Base-by-base conservation (phyloP, 2,888 invertebrate genomes). In the Terebella lapidaria region DNA sequence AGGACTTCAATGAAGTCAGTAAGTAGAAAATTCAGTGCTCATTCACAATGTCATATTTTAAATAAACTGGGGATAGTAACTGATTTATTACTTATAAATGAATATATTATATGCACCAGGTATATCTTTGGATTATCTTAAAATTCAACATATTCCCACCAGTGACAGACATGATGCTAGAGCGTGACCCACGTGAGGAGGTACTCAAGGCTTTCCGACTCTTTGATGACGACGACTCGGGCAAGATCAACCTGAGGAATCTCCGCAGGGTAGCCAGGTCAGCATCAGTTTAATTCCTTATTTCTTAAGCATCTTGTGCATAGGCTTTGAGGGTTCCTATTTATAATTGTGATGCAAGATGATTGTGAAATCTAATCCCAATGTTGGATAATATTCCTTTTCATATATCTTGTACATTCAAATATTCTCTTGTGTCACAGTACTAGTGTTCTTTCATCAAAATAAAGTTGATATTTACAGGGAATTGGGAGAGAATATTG, bases 1-100 rank as follows among this genome's bases (percentile, higher is more conserved):
- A 78, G 56, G 78, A 80, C 65, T 80, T 80, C 67, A 79, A 77
- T 70, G 79, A 80, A 74, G 77, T 79, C 70, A 73, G 80, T 80
- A 71, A 74, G 78, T 75, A 51, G 24, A 28, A 52, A 24, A 20
- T 22, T 4, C 56, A 49, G n/a, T n/a, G n/a, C n/a, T n/a, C n/a
- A n/a, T n/a, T n/a, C n/a, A 20, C 51, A 49, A 20, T 54, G n/a
- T n/a, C n/a, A n/a, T 42, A 42, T 42, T n/a, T 42, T 42, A 18
- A 42, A 42, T 15, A 15, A 42, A 42, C 15, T 42, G 15, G 42
- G 42, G 18, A 42, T 15, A 15, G 15, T 15, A 42, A 15, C 18
- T 42, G 42, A 42, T 15, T n/a, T n/a, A n/a, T n/a, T n/a, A n/a
- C n/a, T n/a, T n/a, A n/a, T n/a, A n/a, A n/a, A n/a, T n/a, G n/a